These are phyloP conservation scores for Harpagus bidentatus DNA, from an alignment of 2,113 vertebrate species.

Conservation along the genomic window DNA sequence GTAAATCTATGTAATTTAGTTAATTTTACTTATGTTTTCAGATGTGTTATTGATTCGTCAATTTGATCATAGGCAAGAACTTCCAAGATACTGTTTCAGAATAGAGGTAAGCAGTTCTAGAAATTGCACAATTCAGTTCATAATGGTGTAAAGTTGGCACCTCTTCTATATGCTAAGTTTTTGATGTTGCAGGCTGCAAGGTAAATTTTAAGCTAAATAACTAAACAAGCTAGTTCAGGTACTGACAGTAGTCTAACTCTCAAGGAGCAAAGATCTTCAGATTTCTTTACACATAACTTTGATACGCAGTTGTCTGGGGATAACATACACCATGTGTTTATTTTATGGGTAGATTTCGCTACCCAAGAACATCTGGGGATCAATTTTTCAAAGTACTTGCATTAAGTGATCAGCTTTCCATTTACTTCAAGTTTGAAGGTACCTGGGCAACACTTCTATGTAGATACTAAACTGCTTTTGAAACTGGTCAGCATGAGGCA, in stretches of 20 bases:
- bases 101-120: neutral
- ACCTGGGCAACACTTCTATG: neutral
- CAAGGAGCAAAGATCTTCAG: neutral
- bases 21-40: neutral
- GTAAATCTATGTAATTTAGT: neutral
- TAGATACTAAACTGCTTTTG: neutral
- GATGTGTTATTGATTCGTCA: neutral
- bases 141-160: neutral
- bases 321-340: neutral
- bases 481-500: neutral
- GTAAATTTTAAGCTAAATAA: neutral
- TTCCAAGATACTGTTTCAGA: neutral
- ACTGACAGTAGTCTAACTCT: neutral
- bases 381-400: neutral
- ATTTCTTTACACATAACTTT: neutral
- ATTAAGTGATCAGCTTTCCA: neutral
- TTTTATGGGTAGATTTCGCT: neutral
- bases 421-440: neutral
- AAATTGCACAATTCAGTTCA: neutral
- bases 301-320: neutral
- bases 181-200: neutral
- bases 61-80: neutral
- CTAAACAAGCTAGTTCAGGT: neutral
- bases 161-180: neutral
- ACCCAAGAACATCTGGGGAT: neutral